Evolutionary conservation across 2,113 vertebrate genomes (phyloP).

Genomic region (Serinus canaria): DNA sequence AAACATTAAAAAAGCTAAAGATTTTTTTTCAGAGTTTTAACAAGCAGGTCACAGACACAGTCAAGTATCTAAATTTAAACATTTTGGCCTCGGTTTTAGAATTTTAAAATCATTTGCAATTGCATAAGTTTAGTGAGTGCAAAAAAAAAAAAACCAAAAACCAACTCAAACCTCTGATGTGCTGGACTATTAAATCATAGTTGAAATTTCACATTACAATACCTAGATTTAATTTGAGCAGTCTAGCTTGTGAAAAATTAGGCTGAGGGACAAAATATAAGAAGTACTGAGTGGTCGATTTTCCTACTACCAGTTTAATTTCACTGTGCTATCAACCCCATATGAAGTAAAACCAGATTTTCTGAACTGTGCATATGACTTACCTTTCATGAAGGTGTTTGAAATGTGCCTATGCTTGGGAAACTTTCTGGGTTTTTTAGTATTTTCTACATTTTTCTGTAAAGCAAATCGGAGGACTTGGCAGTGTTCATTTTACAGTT

Average conservation of each 20-base stretch:
- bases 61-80: background rate
- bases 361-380: background rate
- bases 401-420: background rate
- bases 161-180: background rate
- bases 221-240: background rate
- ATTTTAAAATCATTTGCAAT: background rate
- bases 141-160: background rate
- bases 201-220: background rate
- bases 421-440: background rate
- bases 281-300: background rate
- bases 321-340: background rate
- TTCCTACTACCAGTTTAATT: background rate
- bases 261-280: background rate
- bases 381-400: background rate
- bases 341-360: background rate
- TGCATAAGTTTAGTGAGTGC: background rate
- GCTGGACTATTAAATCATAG: background rate
- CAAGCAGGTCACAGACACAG: background rate
- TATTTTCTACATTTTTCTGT: background rate
- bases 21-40: background rate
- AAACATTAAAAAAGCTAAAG: background rate
- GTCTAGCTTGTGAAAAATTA: background rate
- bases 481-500: background rate
- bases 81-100: background rate
- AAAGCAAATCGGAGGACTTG: background rate